phyloP scores from a whole-genome alignment of 64 coral and sea anemone species.

The Orbicella faveolata region DNA sequence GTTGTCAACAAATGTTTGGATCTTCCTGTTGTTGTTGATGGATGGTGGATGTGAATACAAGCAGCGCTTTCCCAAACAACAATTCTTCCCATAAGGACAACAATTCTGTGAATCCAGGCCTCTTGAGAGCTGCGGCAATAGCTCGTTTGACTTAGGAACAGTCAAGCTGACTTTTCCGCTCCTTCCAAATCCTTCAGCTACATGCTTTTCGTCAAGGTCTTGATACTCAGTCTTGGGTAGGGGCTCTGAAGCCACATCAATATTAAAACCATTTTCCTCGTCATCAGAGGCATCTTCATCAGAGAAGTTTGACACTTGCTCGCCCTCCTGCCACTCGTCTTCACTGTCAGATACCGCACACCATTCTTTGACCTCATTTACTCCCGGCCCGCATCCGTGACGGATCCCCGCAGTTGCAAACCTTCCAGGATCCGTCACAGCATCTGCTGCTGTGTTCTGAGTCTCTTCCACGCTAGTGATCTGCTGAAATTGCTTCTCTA shows the following conservation, averaged over 20 bases:
- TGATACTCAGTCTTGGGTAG: neutral
- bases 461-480: neutral
- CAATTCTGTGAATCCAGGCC: neutral
- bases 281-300: neutral
- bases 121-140: neutral
- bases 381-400: neutral
- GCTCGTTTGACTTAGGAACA: neutral
- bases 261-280: neutral
- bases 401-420: neutral
- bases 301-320: neutral
- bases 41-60: slow-evolving; percentile 5
- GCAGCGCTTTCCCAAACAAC: slow-evolving; percentile 38
- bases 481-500: neutral
- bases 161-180: neutral
- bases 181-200: neutral
- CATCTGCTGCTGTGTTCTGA: neutral
- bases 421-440: neutral
- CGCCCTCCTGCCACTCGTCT: neutral
- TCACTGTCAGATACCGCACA: neutral
- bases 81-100: slow-evolving; percentile 38
- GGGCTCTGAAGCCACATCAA: neutral
- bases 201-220: neutral
- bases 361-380: neutral
- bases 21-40: neutral
- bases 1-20: neutral